Evolutionary conservation across 2,888 invertebrate genomes (phyloP).

Genomic region (Pristionchus arcanus): DNA sequence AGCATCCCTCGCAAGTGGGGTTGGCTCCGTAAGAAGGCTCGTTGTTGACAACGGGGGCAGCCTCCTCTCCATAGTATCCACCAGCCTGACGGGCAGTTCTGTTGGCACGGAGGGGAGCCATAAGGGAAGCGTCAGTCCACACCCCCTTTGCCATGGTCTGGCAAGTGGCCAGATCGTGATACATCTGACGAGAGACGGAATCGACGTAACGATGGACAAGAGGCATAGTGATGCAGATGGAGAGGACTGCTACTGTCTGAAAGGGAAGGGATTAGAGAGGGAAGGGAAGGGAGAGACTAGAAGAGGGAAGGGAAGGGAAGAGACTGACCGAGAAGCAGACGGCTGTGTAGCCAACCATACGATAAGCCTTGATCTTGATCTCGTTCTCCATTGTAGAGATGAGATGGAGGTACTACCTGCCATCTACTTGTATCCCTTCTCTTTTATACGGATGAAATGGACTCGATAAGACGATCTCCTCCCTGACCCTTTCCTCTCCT

Average conservation of each 20-base stretch:
- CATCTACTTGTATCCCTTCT: background rate
- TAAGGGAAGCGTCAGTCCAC: constrained; percentile 45
- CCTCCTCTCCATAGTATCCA: constrained; percentile 28
- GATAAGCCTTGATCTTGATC: constrained; percentile 57
- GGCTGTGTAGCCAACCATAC: constrained; percentile 55
- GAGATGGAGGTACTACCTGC: constrained; percentile 35
- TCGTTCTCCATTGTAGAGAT: constrained; percentile 56
- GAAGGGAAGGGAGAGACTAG: background rate
- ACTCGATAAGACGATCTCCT: constrained; percentile 37
- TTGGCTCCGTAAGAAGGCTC: constrained; percentile 48
- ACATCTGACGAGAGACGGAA: constrained; percentile 55
- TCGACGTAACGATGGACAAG: constrained; percentile 53
- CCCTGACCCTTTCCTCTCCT: background rate
- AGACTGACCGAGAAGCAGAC: constrained; percentile 55
- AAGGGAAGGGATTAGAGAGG: background rate
- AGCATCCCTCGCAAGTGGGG: constrained; percentile 69
- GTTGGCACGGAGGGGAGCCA: constrained; percentile 49
- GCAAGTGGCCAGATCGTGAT: constrained; percentile 49
- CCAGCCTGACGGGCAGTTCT: constrained; percentile 55
- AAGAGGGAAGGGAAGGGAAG: background rate
- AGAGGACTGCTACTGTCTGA: constrained; percentile 55
- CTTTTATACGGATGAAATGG: constrained; percentile 37
- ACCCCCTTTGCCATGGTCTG: constrained; percentile 55
- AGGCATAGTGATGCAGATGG: constrained; percentile 56
- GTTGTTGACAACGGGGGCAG: constrained; percentile 35